phyloP scores from a whole-genome alignment of 2,888 invertebrate species.

The Himalopsyche japonica region DNA sequence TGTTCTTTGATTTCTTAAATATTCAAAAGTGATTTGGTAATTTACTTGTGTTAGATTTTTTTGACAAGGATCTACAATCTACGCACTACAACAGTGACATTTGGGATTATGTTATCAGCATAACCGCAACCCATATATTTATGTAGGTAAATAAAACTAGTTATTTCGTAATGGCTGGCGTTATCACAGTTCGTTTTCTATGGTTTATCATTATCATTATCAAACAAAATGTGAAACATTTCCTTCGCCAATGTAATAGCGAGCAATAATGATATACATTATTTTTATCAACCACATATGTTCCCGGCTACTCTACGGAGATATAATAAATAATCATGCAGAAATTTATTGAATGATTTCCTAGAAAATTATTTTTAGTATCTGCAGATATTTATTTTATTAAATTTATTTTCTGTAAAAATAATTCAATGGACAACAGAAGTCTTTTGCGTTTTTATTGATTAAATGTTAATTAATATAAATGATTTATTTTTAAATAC shows the following conservation, averaged over 20 bases:
- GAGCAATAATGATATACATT: background rate
- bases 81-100: constrained; percentile 4
- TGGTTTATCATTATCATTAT: constrained; percentile 28
- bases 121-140: constrained; percentile 25
- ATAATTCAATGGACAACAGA: too few relatives aligned
- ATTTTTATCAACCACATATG: background rate
- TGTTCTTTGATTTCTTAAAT: background rate
- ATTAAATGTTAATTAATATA: too few relatives aligned
- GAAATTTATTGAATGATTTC: background rate
- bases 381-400: background rate
- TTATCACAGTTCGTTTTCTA: constrained; percentile 27
- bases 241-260: constrained; percentile 4
- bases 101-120: constrained; percentile 20
- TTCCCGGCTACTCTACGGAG: background rate
- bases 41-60: background rate
- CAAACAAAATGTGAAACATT: constrained; percentile 1
- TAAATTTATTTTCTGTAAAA: too few relatives aligned
- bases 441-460: too few relatives aligned
- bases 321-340: background rate
- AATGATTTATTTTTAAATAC: too few relatives aligned
- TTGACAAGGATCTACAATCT: background rate
- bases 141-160: constrained; percentile 29
- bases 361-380: background rate
- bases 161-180: constrained; percentile 23
- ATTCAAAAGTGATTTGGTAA: constrained; percentile 5